phyloP scores from a whole-genome alignment of 1,140 invertebrate species.

The Lepidostoma basale region DNA sequence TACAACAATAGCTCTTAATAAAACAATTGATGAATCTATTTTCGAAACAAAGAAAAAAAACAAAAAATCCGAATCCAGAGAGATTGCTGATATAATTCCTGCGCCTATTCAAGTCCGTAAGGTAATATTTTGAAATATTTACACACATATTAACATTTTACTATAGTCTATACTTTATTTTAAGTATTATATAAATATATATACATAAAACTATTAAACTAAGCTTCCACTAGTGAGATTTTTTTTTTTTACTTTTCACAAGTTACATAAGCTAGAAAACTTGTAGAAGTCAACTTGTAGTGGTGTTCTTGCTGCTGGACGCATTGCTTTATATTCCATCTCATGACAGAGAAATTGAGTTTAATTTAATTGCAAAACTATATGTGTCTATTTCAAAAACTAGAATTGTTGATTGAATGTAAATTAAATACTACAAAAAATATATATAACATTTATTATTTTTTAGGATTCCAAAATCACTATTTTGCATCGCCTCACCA shows the following conservation, averaged over 20 bases:
- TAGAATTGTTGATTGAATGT: no score
- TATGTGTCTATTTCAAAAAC: no score
- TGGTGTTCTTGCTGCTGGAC: not conserved
- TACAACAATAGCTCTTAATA: slow-evolving; percentile 56
- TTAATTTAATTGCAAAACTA: not conserved
- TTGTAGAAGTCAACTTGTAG: no score
- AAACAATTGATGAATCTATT: slow-evolving; percentile 52
- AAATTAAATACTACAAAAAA: no score
- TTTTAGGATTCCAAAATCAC: slow-evolving; percentile 34
- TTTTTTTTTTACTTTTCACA: not conserved
- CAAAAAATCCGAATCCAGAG: slow-evolving; percentile 49
- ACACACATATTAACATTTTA: no score
- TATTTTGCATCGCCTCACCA: slow-evolving; percentile 33
- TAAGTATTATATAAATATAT: no score
- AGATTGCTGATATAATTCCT: slow-evolving; percentile 30
- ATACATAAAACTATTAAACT: not conserved
- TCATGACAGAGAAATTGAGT: not conserved
- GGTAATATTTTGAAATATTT: not conserved
- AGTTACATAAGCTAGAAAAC: no score
- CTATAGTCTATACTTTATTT: no score
- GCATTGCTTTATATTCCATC: not conserved
- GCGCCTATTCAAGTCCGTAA: slow-evolving; percentile 24
- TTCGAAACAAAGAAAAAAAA: slow-evolving; percentile 53
- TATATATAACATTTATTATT: slow-evolving; percentile 2
- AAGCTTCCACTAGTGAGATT: not conserved